Conservation (phyloP, 2,888 invertebrate genomes). For the Neria commutata region DNA sequence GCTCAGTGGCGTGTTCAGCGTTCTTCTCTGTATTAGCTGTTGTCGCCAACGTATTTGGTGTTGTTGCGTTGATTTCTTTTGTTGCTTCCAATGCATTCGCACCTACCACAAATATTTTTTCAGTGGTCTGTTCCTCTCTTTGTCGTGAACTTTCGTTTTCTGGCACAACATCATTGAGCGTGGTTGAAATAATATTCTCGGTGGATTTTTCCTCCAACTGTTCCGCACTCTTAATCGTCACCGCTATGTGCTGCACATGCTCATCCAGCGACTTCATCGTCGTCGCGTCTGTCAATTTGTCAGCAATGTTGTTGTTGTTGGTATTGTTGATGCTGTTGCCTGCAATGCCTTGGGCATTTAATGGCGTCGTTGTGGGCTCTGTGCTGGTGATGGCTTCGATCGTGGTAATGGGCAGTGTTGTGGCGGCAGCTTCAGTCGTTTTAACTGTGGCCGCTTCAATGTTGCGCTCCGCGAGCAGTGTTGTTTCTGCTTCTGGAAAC, state of each 20-base stretch:
- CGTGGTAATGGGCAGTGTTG: constrained; percentile 42
- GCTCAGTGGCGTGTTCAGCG: constrained; percentile 40
- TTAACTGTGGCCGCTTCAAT: constrained; percentile 26
- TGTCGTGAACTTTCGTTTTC: constrained; percentile 13
- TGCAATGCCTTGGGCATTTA: too few relatives aligned
- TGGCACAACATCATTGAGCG: constrained; percentile 28
- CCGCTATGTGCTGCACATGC: constrained; percentile 43
- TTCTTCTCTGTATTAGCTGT: constrained; percentile 40
- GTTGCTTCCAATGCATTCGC: neutral
- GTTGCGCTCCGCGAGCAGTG: constrained; percentile 27
- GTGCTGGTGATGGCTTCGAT: constrained; percentile 56
- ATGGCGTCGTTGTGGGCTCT: constrained; percentile 54
- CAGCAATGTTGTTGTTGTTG: constrained; percentile 15
- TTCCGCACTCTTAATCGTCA: constrained; percentile 33
- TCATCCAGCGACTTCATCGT: constrained; percentile 16
- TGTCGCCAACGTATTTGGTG: neutral
- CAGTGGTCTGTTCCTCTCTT: constrained; percentile 3
- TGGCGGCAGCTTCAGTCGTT: constrained; percentile 7
- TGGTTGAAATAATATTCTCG: constrained; percentile 28
- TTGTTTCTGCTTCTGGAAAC: constrained; percentile 22
- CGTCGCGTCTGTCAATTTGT: constrained; percentile 27
- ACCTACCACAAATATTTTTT: constrained; percentile 1
- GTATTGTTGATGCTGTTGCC: too few relatives aligned
- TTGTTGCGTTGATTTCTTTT: neutral
- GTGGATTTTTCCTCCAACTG: constrained; percentile 37